Conservation (phyloP, 2,888 invertebrate species). For the Microchrysa polita region DNA sequence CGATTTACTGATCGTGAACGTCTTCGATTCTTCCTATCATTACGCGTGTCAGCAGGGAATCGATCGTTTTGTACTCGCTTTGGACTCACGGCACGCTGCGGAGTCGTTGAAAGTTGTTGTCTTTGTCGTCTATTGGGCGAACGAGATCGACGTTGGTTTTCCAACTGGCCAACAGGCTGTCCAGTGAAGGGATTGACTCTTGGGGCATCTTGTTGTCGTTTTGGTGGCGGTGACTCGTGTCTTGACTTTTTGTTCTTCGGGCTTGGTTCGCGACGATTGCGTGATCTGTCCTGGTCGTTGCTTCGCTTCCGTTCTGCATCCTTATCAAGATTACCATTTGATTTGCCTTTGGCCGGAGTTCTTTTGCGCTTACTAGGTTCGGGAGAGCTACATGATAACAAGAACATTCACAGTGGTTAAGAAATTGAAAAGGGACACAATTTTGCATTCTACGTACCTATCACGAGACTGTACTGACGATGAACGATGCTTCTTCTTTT, state of each 20-base stretch:
- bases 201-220: too few species aligned
- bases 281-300: conserved; percentile 56
- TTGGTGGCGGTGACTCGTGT: conserved; percentile 7
- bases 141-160: conserved; percentile 35
- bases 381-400: conserved; percentile 22
- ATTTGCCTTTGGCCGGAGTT: conserved; percentile 8
- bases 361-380: conserved; percentile 9
- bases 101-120: conserved; percentile 43
- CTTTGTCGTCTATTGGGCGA: conserved; percentile 46
- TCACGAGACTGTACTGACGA: conserved; percentile 68
- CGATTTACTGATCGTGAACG: conserved; percentile 11
- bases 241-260: conserved; percentile 1
- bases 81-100: conserved; percentile 45
- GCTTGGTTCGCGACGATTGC: conserved; percentile 54
- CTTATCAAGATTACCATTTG: conserved; percentile 18
- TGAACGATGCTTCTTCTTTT: conserved; percentile 68
- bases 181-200: conserved; percentile 18
- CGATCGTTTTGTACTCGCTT: conserved; percentile 43
- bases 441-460: conserved; percentile 63
- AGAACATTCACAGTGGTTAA: too few species aligned
- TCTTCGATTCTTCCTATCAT: conserved; percentile 33
- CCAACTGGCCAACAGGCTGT: neutral
- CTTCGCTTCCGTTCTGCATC: conserved; percentile 23
- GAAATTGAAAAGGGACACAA: neutral
- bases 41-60: conserved; percentile 18